Conservation (phyloP, 2,888 invertebrate genomes). For the Andrena haemorrhoa region DNA sequence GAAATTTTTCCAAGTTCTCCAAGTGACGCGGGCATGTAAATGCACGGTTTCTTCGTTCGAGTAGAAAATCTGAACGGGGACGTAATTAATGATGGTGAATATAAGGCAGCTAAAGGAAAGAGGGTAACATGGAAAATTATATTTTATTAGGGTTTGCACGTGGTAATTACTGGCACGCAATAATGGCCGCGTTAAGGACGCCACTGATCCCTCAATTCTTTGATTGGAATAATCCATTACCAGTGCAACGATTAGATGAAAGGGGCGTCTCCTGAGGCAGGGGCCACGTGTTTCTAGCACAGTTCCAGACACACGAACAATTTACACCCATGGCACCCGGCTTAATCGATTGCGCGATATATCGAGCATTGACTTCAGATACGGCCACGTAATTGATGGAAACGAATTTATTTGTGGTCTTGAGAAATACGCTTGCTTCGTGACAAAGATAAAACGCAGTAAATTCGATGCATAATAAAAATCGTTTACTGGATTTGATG, state of each 20-base stretch:
- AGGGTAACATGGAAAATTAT: neutral
- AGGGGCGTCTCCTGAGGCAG: conserved; percentile 81
- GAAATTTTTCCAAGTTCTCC: neutral
- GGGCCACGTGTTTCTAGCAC: conserved; percentile 81
- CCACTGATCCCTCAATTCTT: conserved; percentile 27
- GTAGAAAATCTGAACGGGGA: neutral
- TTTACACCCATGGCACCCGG: conserved; percentile 75
- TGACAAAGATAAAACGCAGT: too few relatives aligned
- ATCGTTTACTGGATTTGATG: too few relatives aligned
- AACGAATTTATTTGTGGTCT: conserved; percentile 8
- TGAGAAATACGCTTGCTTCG: neutral
- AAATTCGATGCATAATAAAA: too few relatives aligned
- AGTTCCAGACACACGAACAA: conserved; percentile 76
- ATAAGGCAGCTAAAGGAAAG: neutral
- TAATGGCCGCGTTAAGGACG: conserved; percentile 21
- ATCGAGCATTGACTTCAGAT: conserved; percentile 54
- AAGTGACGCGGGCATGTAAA: neutral
- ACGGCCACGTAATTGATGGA: conserved; percentile 25
- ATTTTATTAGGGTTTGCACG: neutral
- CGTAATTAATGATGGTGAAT: neutral
- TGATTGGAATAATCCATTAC: conserved; percentile 67
- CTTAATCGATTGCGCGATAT: conserved; percentile 71
- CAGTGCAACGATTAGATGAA: conserved; percentile 75
- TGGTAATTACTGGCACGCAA: conserved; percentile 4
- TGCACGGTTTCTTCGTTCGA: neutral